A percentile compares a stretch with the other conserved stretches of the same genome.
Conservation (phyloP, 2,888 invertebrate species). For the Pyrrhosoma nymphula region DNA sequence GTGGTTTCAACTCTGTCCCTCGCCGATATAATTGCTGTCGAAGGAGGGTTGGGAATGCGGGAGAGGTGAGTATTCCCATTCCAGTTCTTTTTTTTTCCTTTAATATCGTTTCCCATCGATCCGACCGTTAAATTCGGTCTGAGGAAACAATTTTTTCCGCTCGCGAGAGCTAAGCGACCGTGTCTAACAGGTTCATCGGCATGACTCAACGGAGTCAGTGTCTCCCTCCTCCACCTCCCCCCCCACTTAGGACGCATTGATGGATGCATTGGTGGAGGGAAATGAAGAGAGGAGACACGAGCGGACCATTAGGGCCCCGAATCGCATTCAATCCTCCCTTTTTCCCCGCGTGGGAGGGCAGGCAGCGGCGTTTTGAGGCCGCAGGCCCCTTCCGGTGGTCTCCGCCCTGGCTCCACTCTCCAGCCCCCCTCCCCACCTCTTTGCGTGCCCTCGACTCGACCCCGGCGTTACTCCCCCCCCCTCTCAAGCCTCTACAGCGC, state of each 20-base stretch:
- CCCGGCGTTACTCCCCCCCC: too few species aligned
- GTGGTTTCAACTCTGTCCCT: not conserved
- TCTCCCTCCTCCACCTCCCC: not conserved
- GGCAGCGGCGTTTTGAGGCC: not conserved
- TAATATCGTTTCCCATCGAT: not conserved
- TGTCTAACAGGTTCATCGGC: slow-evolving; percentile 26
- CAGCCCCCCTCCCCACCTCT: not conserved
- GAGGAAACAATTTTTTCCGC: not conserved
- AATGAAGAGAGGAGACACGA: not conserved
- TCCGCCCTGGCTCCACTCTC: not conserved
- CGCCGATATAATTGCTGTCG: not conserved
- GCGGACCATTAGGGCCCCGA: not conserved
- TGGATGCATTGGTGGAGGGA: not conserved
- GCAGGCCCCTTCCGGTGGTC: not conserved
- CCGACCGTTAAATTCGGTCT: not conserved
- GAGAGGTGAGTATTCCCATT: not conserved
- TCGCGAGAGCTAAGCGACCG: not conserved
- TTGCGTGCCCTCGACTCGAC: too few species aligned
- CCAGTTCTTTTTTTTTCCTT: not conserved
- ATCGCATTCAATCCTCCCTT: not conserved
- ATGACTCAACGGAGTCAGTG: slow-evolving; percentile 5
- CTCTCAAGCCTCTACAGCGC: too few species aligned
- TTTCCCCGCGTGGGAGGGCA: not conserved
- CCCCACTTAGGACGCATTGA: not conserved
- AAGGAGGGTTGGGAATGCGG: not conserved